Evolutionary conservation across 2,113 vertebrate genomes (phyloP).

Genomic region (Brachypteracias leptosomus): DNA sequence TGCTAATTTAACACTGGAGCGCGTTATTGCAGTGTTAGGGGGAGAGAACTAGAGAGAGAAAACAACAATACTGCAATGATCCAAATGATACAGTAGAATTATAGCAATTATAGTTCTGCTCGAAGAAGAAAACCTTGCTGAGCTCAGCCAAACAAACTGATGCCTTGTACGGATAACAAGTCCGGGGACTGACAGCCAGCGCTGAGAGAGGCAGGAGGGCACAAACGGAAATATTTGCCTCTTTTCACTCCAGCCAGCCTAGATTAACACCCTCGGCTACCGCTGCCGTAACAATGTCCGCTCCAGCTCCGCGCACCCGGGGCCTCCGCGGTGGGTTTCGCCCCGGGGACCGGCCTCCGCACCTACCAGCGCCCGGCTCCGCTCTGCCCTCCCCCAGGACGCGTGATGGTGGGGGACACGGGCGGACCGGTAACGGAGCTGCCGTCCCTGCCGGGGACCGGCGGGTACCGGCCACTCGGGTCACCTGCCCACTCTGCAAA

Average conservation of each 20-base stretch:
- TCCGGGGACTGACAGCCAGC: conserved; percentile 72
- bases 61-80: conserved; percentile 83
- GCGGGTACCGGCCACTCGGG: background rate
- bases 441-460: too few species aligned
- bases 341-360: background rate
- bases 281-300: conserved; percentile 19
- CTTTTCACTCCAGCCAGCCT: conserved; percentile 64
- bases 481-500: background rate
- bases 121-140: conserved; percentile 81
- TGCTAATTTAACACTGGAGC: conserved; percentile 81
- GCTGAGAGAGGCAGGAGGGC: conserved; percentile 77
- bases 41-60: conserved; percentile 75
- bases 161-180: conserved; percentile 74
- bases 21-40: conserved; percentile 78
- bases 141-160: conserved; percentile 80
- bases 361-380: background rate
- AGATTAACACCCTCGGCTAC: conserved; percentile 66
- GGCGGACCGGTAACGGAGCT: background rate
- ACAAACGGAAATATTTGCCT: conserved; percentile 70
- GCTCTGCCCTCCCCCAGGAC: background rate
- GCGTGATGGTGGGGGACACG: too few species aligned
- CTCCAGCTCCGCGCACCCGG: background rate
- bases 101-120: conserved; percentile 82
- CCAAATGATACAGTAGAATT: conserved; percentile 84
- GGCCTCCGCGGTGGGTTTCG: background rate